Percentiles rank a stretch among this genome's conserved stretches.
phyloP scores from a whole-genome alignment of 2,888 invertebrate genomes.

The Sipha maydis region DNA sequence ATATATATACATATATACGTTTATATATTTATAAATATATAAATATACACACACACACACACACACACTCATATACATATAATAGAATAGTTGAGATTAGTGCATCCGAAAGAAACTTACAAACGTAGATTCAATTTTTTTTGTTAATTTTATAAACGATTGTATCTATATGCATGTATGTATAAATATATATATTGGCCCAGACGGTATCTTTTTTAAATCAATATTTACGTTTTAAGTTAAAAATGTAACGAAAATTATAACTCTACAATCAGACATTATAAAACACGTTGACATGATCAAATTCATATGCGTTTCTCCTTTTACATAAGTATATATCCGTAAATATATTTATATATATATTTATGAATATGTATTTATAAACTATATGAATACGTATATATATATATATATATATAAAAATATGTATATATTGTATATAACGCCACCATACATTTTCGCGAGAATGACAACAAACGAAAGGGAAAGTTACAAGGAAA shows the following conservation, averaged over 20 bases:
- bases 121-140: background rate
- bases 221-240: constrained; percentile 34
- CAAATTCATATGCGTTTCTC: constrained; percentile 4
- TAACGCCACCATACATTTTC: background rate
- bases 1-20: constrained; percentile 32
- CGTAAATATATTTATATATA: no score
- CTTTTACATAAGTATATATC: background rate
- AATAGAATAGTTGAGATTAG: background rate
- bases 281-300: constrained; percentile 18
- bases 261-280: background rate
- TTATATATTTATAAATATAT: constrained; percentile 2
- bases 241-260: constrained; percentile 34
- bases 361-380: no score
- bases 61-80: background rate
- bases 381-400: no score
- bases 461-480: background rate
- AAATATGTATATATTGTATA: background rate
- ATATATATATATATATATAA: no score
- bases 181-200: constrained; percentile 29
- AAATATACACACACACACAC: constrained; percentile 1
- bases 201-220: constrained; percentile 24
- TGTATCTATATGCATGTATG: background rate
- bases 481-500: background rate
- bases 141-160: background rate
- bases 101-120: background rate